Conservation (phyloP, 2,797 vertebrate genomes). For the Merluccius polli region DNA sequence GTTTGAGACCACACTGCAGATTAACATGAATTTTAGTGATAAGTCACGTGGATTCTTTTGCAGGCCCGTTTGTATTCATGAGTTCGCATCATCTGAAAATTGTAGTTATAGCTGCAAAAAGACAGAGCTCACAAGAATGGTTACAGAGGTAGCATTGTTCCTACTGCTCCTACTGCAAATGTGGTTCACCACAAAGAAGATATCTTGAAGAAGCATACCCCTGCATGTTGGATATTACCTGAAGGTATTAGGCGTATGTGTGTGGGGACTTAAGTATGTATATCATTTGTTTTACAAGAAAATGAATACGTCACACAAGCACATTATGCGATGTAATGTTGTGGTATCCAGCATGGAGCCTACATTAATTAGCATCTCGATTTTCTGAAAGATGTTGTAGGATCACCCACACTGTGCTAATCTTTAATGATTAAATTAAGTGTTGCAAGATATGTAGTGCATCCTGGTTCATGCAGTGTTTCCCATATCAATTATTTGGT, state of each 20-base stretch:
- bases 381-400: background rate
- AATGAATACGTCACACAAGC: no score
- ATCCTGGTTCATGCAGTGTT: background rate
- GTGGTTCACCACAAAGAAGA: background rate
- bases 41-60: no score
- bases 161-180: background rate
- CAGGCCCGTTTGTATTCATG: background rate
- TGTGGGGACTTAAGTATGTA: no score
- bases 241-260: no score
- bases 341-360: no score
- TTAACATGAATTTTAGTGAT: no score
- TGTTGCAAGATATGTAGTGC: background rate
- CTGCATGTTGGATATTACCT: background rate
- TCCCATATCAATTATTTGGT: background rate
- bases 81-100: background rate
- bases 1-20: no score
- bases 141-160: background rate
- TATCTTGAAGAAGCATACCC: background rate
- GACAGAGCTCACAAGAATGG: background rate
- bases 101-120: background rate
- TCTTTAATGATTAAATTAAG: background rate
- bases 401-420: background rate
- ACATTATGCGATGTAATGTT: no score
- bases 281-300: no score
- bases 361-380: no score